Base-by-base conservation (phyloP, 2,888 invertebrate genomes). In the Eupithecia subfuscata region DNA sequence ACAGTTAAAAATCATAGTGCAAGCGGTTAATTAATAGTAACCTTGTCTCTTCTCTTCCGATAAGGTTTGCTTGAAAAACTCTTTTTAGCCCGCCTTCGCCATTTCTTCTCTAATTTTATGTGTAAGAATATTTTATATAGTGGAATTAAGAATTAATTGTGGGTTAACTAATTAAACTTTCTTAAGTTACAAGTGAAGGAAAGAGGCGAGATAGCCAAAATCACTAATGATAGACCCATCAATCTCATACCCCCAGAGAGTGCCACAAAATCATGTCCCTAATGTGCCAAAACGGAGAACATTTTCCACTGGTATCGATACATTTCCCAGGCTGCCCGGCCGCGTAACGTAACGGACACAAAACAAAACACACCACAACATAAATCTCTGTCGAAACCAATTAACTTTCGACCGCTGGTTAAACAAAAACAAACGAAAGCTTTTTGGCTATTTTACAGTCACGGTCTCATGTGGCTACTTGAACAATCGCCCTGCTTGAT, bases 331-430 rank as follows among this genome's bases (percentile, higher is more conserved):
- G 34, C 72, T 45, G 70, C 40, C 52, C 73, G 70, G 40, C 14
- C 73, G 43, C 70, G 52, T 75, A 75, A 64, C 80, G 65, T 69
- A 70, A 81, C 82, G 82, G 80, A 84, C 83, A 82, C 82, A 83
- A 79, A 79, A 82, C 82, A 84, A 80, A 84, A 84, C 84, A 83
- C 71, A 85, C 84, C 84, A 78, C 84, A 83, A 82, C 87, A 87
- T 89, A 89, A 89, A 89, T 89, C 88, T 85, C 82, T 83, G 87
- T 88, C 89, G 85, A 89, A 87, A 88, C 86, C 89, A 89, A 89
- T 89, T 89, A 89, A 89, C 85, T 85, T 83, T 81, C 78, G 81
- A 70, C 83, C 83, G 80, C 82, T 80, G 72, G 76, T 64, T 65
- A n/a, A n/a, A 70, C 74, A 77, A 80, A 79, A 81, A 80, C 77